These are phyloP conservation scores for Florisuga fusca DNA, from an alignment of 2,797 vertebrate species.

Conservation along the genomic window DNA sequence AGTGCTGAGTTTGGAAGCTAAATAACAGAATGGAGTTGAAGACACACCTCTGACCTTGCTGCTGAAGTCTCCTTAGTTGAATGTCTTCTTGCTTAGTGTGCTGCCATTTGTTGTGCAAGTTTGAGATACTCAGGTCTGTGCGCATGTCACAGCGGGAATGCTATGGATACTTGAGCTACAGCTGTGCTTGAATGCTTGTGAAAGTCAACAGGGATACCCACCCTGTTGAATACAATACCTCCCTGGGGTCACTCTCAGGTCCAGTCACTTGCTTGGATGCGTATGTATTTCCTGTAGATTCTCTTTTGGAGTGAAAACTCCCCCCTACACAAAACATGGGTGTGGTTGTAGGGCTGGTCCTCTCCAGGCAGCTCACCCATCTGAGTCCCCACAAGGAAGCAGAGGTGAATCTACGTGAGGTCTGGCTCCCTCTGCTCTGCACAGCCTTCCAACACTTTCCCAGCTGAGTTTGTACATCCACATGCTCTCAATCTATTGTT, in stretches of 20 bases:
- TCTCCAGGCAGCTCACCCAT: not conserved
- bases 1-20: not conserved
- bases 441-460: not conserved
- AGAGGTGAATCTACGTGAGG: not conserved
- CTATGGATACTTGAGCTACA: not conserved
- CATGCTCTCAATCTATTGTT: not conserved
- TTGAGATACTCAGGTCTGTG: not conserved
- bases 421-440: not conserved
- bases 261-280: not conserved
- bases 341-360: not conserved
- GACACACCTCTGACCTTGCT: not conserved
- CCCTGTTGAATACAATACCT: not conserved
- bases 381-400: not conserved
- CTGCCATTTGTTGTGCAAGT: not conserved
- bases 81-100: not conserved
- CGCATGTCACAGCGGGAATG: not conserved
- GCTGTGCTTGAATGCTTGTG: not conserved
- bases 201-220: not conserved
- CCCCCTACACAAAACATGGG: not conserved
- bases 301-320: not conserved
- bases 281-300: not conserved
- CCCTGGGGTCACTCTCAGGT: not conserved
- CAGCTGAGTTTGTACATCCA: not conserved
- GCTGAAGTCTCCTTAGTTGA: accelerated
- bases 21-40: not conserved